Conservation (phyloP, 2,888 invertebrate genomes). For the Anticlea derivata region DNA sequence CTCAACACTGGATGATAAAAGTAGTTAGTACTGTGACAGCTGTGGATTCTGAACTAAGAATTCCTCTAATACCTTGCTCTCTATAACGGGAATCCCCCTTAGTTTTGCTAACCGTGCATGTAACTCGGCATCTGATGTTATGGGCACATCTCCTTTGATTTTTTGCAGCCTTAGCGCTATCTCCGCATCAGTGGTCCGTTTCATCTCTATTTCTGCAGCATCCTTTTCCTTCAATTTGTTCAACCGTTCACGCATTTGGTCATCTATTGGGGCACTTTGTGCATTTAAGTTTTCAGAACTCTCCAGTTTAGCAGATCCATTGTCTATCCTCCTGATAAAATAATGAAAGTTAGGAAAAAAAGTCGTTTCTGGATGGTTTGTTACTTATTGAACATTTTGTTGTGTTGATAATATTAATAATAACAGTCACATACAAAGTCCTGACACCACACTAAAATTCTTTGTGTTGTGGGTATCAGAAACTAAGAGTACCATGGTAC, state of each 20-base stretch:
- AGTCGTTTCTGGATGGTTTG: no score
- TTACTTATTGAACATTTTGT: no score
- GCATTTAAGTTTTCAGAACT: constrained; percentile 11
- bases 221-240: constrained; percentile 86
- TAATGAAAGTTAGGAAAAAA: no score
- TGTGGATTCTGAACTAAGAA: no score
- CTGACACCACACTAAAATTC: no score
- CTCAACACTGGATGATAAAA: no score
- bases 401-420: no score
- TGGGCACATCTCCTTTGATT: constrained; percentile 62
- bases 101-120: constrained; percentile 86
- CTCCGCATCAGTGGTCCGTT: constrained; percentile 47
- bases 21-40: no score
- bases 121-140: constrained; percentile 86
- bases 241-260: constrained; percentile 86
- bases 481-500: no score
- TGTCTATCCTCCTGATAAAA: constrained; percentile 14
- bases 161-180: constrained; percentile 60
- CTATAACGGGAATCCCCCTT: constrained; percentile 78
- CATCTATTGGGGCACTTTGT: constrained; percentile 68
- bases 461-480: no score
- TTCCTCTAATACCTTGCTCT: constrained; percentile 63
- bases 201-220: constrained; percentile 1
- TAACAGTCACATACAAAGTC: no score
- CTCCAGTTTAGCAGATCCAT: not conserved